Evolutionary conservation across 2,888 invertebrate species (phyloP), one percentile per base, ranked within the genome.

Genomic region (Pteria penguin): DNA sequence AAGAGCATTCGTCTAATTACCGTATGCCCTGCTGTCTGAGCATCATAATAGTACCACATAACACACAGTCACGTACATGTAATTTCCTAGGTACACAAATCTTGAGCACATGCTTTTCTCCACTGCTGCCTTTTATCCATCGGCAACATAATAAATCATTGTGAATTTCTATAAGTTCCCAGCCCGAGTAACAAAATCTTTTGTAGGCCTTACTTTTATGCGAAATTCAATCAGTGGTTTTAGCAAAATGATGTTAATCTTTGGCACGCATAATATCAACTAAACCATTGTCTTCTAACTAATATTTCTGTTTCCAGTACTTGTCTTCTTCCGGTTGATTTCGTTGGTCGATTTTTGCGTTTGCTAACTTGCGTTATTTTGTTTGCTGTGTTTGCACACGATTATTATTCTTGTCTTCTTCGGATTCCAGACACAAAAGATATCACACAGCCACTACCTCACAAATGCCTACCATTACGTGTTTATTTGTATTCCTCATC

Each of bases 21-120:
- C 3, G 62, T 24, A 63, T 75, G 74, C 22, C 74, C 63, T 2
- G 69, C 61, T n/a, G 33, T 74, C 4, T n/a, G 22, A 3, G 65
- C 18, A 55, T 68, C 74, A 58, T 68, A 55, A 22, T 68, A 27
- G 55, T 74, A 52, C 61, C 54, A 74, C 60, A 74, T 22, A 4
- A 55, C 68, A 24, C 33, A 61, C n/a, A n/a, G n/a, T n/a, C n/a
- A n/a, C n/a, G n/a, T 8, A 57, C 27, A 11, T 22, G 24, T 11
- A 72, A 26, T 4, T 22, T 22, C 18, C 31, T 22, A 1, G 66
- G 65, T 8, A 36, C 14, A 72, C 66, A 58, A 52, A 57, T 67
- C 26, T 18, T 33, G 8, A 45, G 29, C 31, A 22, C n/a, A n/a
- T n/a, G n/a, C n/a, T n/a, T n/a, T n/a, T n/a, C 11, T 22, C 32